A percentile compares a stretch with the other conserved stretches of the same genome.
Evolutionary conservation across 2,113 vertebrate species (phyloP).

Genomic region (crab-eating macaque (Macaca fascicularis)): T2T-MFA8v1.1 NC_088380.1:157203001-157203500

Average conservation of each 20-base stretch:
- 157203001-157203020: neutral
- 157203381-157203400: neutral
- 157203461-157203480: neutral
- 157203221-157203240: neutral
- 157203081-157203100: neutral
- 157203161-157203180: neutral
- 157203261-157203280: conserved; percentile 81
- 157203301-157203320: conserved; percentile 46
- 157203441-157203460: neutral
- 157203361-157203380: conserved; percentile 62
- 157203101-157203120: neutral
- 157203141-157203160: conserved; percentile 61
- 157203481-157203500: neutral
- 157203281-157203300: conserved; percentile 54
- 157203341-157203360: conserved; percentile 74
- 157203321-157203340: conserved; percentile 67
- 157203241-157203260: conserved; percentile 48
- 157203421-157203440: neutral
- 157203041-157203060: neutral
- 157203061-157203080: neutral
- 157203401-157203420: conserved; percentile 9
- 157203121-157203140: conserved; percentile 12
- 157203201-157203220: conserved; percentile 58
- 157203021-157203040: neutral
- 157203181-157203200: neutral